Evolutionary conservation across 1,140 invertebrate genomes (phyloP), one percentile per base, ranked within the genome.

Genomic region (Zaprionus kolodkinae): DNA sequence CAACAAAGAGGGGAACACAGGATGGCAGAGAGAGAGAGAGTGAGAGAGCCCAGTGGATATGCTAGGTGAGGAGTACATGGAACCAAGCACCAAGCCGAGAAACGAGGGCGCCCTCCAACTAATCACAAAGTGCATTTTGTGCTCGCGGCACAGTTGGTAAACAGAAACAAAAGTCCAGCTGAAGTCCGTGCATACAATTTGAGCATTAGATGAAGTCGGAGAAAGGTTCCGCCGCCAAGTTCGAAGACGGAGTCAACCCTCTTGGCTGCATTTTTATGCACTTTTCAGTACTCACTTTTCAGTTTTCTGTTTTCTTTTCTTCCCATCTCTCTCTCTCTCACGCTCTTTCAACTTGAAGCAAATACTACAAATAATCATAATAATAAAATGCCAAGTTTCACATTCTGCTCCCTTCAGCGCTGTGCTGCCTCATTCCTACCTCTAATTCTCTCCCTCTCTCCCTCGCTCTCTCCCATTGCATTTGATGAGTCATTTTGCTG

Each of bases 301-400:
- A 43, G 54, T 21, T 21, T 25, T 52, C 52, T 52, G 50, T 55
- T 56, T 78, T 82, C 84, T 89, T 89, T 88, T 84, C 71, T 73
- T 30, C 27, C n/a, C n/a, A n/a, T 30, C 27, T 30, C 6, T 73
- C n/a, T n/a, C n/a, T n/a, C n/a, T n/a, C n/a, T n/a, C n/a, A n/a
- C n/a, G n/a, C n/a, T n/a, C n/a, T n/a, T 68, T 62, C 50, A 69
- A 72, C 67, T 72, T 75, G 85, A 84, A 88, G 80, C 64, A 88
- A 88, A 89, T 89, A 89, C 84, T 89, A 88, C 84, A 88, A 84
- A 88, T 88, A 88, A 88, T 88, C 84, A 84, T 88, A 88, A 88
- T 88, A 88, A 88, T 88, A 88, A 88, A 88, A 89, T 87, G 80
- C 85, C 84, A 88, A 88, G 85, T 88, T 89, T 74, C 88, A 84